Evolutionary conservation across 2,113 vertebrate species (phyloP), one percentile per base, ranked within the genome.

Genomic region (Oryzias melastigma): DNA sequence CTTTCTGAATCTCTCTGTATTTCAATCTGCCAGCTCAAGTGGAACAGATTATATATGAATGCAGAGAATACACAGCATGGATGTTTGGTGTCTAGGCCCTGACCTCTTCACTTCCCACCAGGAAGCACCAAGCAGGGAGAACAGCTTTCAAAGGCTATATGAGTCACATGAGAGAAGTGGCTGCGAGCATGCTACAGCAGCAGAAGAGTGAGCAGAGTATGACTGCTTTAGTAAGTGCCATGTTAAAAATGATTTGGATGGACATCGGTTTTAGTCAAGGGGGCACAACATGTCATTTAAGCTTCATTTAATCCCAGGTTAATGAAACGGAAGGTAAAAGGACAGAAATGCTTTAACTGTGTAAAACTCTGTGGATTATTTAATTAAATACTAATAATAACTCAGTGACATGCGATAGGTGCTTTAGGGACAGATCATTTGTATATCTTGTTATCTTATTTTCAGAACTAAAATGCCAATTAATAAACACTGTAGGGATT

Each of bases 11-110:
- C 47, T 59, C n/a, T 19, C 50, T 71, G 52, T 56, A 59, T 68
- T 64, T 71, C 52, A 70, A 46, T 20, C 49, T 46, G 43, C 51
- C 66, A 69, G 43, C 54, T 74, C 67, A 68, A 16, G 43, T 63
- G 66, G 60, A 79, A 71, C 58, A 58, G 57, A 76, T 77, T 48
- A 74, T 62, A 58, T 54, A n/a, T 8, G 29, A 61, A 57, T 45
- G 29, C 54, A 55, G 19, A 77, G 63, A 57, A 71, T 49, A 45
- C n/a, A 48, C 48, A 57, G 57, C 65, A 47, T 41, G 62, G 57
- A 76, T 65, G 52, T 75, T 71, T 58, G 22, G 12, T 20, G 10
- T 61, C 62, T 27, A 42, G 50, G 42, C 50, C 52, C 5, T 72
- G 57, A 71, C 27, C 67, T 61, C 19, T 6, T 67, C 18, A 18